A percentile compares a stretch with the other conserved stretches of the same genome.
Conservation (phyloP, 2,888 invertebrate species). For the Augochlorella aurata region DNA sequence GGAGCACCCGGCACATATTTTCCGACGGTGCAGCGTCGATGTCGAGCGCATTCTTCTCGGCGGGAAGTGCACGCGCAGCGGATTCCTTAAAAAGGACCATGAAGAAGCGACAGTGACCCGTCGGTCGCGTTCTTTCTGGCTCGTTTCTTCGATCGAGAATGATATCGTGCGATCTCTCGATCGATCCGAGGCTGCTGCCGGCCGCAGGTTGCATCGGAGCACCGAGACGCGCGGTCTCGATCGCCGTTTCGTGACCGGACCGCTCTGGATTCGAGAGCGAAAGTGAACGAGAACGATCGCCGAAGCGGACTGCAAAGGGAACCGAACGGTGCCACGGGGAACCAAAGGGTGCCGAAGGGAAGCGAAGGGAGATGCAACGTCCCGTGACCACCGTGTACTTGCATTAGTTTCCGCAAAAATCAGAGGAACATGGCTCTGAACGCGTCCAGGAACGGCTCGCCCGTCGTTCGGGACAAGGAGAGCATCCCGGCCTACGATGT, state of each 20-base stretch:
- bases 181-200: neutral
- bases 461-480: constrained; percentile 87
- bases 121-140: neutral
- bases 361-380: constrained; percentile 13
- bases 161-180: neutral
- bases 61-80: neutral
- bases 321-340: neutral
- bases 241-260: constrained; percentile 10
- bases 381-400: constrained; percentile 51
- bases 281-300: constrained; percentile 29
- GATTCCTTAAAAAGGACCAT: neutral
- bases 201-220: neutral
- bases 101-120: neutral
- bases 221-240: neutral
- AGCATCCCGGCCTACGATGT: constrained; percentile 88
- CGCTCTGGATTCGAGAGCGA: constrained; percentile 13
- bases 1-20: no score
- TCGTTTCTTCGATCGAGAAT: neutral
- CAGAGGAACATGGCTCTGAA: constrained; percentile 80
- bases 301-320: constrained; percentile 21
- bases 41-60: neutral
- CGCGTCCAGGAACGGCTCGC: constrained; percentile 86
- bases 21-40: neutral
- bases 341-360: constrained; percentile 5
- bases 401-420: neutral